These are phyloP conservation scores for Tamias sibiricus DNA, from an alignment of 2,113 vertebrate species.

Conservation along the genomic window DNA sequence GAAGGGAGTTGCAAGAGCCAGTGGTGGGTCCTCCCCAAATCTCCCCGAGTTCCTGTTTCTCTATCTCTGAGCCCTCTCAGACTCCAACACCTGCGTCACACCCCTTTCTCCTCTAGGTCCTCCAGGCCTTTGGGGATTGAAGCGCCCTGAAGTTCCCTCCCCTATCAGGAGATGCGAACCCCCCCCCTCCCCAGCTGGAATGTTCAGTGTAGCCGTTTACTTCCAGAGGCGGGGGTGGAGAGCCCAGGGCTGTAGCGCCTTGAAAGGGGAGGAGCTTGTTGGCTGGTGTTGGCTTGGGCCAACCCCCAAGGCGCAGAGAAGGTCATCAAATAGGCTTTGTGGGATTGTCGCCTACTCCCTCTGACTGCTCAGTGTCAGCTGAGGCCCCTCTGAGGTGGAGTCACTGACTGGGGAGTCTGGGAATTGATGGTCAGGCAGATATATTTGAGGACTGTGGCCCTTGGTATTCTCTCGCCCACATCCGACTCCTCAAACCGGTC, in stretches of 20 bases:
- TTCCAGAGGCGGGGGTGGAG: neutral
- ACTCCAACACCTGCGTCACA: neutral
- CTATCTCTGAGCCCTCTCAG: accelerated
- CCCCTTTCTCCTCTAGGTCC: neutral
- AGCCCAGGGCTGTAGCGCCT: neutral
- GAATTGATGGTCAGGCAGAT: neutral
- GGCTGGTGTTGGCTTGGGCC: neutral
- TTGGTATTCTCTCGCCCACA: accelerated
- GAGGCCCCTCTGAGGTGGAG: neutral
- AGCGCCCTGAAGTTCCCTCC: neutral
- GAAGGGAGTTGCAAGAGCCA: neutral
- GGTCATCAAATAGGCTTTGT: neutral
- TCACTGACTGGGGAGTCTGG: neutral
- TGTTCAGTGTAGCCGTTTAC: neutral
- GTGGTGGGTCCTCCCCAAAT: neutral
- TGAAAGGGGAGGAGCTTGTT: neutral
- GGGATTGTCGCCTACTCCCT: accelerated
- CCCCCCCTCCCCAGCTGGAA: neutral
- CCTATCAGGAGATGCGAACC: neutral
- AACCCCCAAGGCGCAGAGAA: too few relatives aligned
- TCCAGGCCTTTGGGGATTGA: neutral
- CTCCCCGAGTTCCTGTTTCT: neutral
- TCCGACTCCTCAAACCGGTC: conserved; percentile 4
- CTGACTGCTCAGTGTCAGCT: neutral
- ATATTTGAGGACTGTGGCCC: neutral